These are phyloP conservation scores for Condylura cristata DNA, from an alignment of 2,113 vertebrate species.

Conservation along the genomic window DNA sequence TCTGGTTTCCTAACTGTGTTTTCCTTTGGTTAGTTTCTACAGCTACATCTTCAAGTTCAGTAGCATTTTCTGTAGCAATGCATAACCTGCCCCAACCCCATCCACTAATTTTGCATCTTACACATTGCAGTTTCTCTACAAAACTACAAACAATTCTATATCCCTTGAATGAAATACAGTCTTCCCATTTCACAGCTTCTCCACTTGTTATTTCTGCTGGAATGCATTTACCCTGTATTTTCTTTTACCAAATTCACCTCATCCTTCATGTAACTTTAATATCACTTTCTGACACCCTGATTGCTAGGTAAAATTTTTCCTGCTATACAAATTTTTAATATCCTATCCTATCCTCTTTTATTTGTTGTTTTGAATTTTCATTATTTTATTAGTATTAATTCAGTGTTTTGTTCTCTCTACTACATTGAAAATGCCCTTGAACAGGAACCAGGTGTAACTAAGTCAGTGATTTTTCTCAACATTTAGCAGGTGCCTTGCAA, in stretches of 20 bases:
- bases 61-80: neutral
- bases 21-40: neutral
- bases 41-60: neutral
- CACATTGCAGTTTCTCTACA: neutral
- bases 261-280: neutral
- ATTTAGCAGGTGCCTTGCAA: neutral
- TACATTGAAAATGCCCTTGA: neutral
- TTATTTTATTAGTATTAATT: conserved; percentile 1
- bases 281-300: neutral
- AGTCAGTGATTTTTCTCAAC: neutral
- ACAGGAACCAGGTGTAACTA: neutral
- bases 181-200: neutral
- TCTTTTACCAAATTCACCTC: neutral
- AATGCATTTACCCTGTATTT: neutral
- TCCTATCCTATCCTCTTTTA: neutral
- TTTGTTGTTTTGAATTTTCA: neutral
- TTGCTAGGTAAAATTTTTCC: neutral
- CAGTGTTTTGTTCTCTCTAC: neutral
- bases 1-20: neutral
- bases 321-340: neutral
- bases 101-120: neutral
- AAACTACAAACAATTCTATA: neutral
- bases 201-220: neutral
- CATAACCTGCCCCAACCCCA: neutral
- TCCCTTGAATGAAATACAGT: neutral